A percentile compares a stretch with the other conserved stretches of the same genome.
These are phyloP conservation scores for Solea senegalensis DNA, from an alignment of 2,113 vertebrate species.

Conservation along the genomic window DNA sequence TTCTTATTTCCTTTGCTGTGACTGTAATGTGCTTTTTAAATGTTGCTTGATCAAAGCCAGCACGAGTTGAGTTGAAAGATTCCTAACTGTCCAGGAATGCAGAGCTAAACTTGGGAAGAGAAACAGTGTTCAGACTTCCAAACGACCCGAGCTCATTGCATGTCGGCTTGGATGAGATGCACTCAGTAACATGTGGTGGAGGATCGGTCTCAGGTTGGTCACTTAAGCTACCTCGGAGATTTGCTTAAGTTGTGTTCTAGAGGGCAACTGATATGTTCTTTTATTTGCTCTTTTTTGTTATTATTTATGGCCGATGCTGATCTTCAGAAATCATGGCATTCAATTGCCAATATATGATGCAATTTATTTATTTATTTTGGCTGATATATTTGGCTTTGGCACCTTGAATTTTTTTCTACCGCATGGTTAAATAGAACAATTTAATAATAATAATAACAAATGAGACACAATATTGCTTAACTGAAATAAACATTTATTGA, in stretches of 20 bases:
- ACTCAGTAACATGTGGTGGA: constrained; percentile 15
- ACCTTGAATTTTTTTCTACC: no score
- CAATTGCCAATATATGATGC: no score
- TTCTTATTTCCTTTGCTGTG: constrained; percentile 51
- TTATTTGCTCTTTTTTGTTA: no score
- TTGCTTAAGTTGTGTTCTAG: not conserved
- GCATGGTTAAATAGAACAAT: no score
- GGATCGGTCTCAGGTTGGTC: not conserved
- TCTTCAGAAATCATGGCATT: no score
- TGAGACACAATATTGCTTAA: no score
- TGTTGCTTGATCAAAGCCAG: constrained; percentile 48
- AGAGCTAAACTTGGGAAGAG: constrained; percentile 48
- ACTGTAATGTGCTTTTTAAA: constrained; percentile 33
- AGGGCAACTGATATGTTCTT: not conserved
- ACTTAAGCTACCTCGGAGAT: not conserved
- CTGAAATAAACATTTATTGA: no score
- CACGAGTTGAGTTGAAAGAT: constrained; percentile 25
- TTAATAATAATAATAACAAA: no score
- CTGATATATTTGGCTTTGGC: no score
- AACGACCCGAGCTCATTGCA: constrained; percentile 60
- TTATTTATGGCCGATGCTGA: not conserved
- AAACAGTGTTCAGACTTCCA: constrained; percentile 56
- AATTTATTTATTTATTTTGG: no score
- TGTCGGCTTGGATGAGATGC: constrained; percentile 9
- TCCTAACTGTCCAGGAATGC: constrained; percentile 45